These are phyloP conservation scores for Notodonta ziczac DNA, from an alignment of 2,888 invertebrate genomes.

Conservation along the genomic window DNA sequence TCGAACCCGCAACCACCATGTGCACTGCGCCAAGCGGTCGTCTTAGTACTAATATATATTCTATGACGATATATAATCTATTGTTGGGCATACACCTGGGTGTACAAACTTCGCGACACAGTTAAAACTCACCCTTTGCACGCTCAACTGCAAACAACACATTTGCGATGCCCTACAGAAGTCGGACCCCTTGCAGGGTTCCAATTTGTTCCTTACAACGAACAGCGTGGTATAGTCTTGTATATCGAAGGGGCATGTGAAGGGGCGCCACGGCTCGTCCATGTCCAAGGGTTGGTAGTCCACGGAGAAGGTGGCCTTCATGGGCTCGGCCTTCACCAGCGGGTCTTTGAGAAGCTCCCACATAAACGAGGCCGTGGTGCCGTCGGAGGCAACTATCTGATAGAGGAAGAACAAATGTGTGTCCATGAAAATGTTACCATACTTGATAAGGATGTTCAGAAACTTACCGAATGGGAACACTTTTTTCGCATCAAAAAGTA, in stretches of 20 bases:
- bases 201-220: conserved; percentile 90
- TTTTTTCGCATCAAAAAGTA: too few species aligned
- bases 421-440: neutral
- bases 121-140: conserved; percentile 82
- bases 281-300: conserved; percentile 58
- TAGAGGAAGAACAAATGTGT: conserved; percentile 13
- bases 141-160: conserved; percentile 91
- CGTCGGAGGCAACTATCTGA: conserved; percentile 88
- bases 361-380: conserved; percentile 91
- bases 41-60: too few species aligned
- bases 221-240: conserved; percentile 94
- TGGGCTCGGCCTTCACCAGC: conserved; percentile 81
- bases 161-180: conserved; percentile 95
- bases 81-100: too few species aligned
- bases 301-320: conserved; percentile 75
- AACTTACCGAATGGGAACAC: too few species aligned
- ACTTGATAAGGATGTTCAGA: too few species aligned
- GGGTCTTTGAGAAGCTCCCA: conserved; percentile 91
- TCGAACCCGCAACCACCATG: too few species aligned
- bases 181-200: conserved; percentile 91
- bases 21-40: too few species aligned
- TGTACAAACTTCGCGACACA: neutral
- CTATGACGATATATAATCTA: too few species aligned
- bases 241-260: conserved; percentile 90
- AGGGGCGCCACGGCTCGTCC: conserved; percentile 69